A percentile compares a stretch with the other conserved stretches of the same genome.
Conservation (phyloP, 2,888 invertebrate genomes). For the Augochlorella aurata region DNA sequence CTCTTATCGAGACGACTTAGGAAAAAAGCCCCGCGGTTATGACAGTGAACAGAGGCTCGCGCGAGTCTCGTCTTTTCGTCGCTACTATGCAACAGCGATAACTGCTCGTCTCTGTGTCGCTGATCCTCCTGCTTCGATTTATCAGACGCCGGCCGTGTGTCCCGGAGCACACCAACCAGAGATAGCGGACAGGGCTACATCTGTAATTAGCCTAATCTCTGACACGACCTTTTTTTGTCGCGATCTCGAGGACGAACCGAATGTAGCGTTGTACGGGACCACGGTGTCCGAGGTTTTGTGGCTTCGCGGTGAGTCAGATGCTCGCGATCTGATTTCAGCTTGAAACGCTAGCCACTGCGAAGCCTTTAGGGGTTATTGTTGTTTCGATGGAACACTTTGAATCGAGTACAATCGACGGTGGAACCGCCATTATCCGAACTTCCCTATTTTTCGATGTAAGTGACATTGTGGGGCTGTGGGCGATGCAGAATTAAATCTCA, state of each 20-base stretch:
- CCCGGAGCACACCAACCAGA: neutral
- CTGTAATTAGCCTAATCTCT: conserved; percentile 37
- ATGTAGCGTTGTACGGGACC: neutral
- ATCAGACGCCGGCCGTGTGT: conserved; percentile 9
- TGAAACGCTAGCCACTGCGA: neutral
- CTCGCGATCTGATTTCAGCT: neutral
- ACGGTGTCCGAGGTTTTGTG: neutral
- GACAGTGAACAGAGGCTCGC: conserved; percentile 48
- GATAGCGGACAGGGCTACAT: conserved; percentile 16
- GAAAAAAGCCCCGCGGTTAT: conserved; percentile 23
- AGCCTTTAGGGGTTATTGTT: neutral
- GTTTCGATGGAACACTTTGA: neutral
- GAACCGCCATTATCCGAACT: too few relatives aligned
- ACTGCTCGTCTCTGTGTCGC: neutral
- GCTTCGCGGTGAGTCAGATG: conserved; percentile 5
- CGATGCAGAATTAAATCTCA: too few relatives aligned
- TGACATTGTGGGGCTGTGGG: too few relatives aligned
- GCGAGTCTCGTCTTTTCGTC: conserved; percentile 38
- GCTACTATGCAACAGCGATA: conserved; percentile 33
- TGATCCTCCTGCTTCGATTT: conserved; percentile 26
- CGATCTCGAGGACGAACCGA: neutral
- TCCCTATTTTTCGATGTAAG: too few relatives aligned
- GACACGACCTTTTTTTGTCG: conserved; percentile 6
- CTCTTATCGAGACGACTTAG: conserved; percentile 56
- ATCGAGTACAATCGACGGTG: too few relatives aligned